These are phyloP conservation scores for Bufo gargarizans DNA, from an alignment of 2,113 vertebrate genomes.

Conservation along the genomic window DNA sequence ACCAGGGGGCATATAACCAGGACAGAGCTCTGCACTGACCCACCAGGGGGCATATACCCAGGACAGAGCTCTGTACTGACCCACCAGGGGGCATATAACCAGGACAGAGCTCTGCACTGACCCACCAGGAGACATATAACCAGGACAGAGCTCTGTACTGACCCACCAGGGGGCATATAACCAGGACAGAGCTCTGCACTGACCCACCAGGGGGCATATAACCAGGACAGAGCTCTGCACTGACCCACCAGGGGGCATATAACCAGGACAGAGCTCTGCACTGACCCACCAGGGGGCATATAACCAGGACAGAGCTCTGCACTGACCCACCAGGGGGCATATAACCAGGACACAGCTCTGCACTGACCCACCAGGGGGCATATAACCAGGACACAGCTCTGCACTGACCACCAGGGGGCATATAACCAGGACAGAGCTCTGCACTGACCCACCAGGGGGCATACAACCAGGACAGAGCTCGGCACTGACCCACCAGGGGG, in stretches of 20 bases:
- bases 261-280: not conserved
- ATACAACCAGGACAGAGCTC: not conserved
- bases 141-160: not conserved
- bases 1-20: not conserved
- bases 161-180: not conserved
- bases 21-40: not conserved
- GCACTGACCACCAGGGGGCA: not conserved
- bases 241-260: not conserved
- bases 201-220: not conserved
- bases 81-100: not conserved
- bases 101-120: not conserved
- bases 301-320: not conserved
- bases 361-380: not conserved
- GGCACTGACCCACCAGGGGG: not conserved
- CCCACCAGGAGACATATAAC: not conserved
- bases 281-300: not conserved
- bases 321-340: not conserved
- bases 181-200: not conserved
- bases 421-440: not conserved
- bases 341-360: not conserved
- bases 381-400: not conserved
- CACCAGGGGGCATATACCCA: not conserved
- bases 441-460: not conserved
- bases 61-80: not conserved
- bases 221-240: not conserved